Conservation (phyloP, 2,113 vertebrate species). For the Tetrao urogallus region DNA sequence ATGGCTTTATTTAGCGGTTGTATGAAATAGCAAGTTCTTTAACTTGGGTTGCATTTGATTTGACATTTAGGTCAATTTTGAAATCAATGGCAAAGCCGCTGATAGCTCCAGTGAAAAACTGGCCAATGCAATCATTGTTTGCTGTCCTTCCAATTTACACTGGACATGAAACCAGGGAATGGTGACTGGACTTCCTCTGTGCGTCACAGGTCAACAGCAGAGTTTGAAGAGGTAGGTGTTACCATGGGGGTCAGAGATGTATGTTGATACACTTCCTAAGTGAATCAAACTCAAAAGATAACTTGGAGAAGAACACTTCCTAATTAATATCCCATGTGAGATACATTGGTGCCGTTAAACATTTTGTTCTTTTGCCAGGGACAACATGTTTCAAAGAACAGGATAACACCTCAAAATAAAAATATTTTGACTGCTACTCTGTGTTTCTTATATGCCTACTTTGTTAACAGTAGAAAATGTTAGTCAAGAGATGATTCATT, state of each 20-base stretch:
- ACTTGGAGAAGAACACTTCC: not conserved
- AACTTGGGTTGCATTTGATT: not conserved
- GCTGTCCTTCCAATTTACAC: not conserved
- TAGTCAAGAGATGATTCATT: constrained; percentile 55
- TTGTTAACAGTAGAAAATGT: constrained; percentile 58
- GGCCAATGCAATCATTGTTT: fast-evolving
- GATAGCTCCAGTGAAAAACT: not conserved
- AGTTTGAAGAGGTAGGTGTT: not conserved
- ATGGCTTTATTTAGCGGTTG: not conserved
- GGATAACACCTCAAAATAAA: constrained; percentile 65
- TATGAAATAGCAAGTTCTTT: constrained; percentile 6
- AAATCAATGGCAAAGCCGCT: not conserved
- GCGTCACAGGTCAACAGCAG: not conserved
- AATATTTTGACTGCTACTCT: constrained; percentile 74
- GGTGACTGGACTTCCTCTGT: not conserved
- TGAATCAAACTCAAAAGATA: not conserved
- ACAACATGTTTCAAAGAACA: constrained; percentile 67
- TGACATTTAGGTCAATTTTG: not conserved
- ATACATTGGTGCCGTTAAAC: constrained; percentile 64
- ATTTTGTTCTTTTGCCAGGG: constrained; percentile 62
- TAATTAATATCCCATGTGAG: constrained; percentile 46
- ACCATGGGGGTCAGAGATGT: not conserved
- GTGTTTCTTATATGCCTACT: constrained; percentile 46
- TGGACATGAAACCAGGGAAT: not conserved
- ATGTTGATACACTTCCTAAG: not conserved